Base-by-base conservation (phyloP, 2,797 vertebrate species). In the Girardinus metallicus region DNA sequence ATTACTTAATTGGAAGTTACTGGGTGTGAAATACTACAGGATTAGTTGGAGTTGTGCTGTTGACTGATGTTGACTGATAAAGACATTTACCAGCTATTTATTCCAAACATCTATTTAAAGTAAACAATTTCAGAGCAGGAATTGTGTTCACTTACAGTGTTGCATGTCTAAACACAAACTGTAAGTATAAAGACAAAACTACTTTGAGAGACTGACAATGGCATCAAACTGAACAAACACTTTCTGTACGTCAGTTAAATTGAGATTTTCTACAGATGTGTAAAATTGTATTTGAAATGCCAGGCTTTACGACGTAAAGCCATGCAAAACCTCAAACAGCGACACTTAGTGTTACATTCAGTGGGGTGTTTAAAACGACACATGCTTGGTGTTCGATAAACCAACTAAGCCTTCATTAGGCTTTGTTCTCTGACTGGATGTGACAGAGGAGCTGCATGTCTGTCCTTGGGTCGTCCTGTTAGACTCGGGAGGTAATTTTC, bases 401-500 rank as follows among this genome's bases (percentile, higher is more conserved):
- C 79, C 86, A 82, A 75, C 84, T 86, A 82, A 90, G 90, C 87
- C 84, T 86, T 88, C 89, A 85, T 93, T 92, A 88, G 87, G 80
- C 73, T 75, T 76, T 73, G 80, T 85, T 80, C 80, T 85, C 74
- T 88, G 89, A 92, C 87, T 91, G 85, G 87, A 86, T 90, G 91
- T 86, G 92, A 94, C 91, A 90, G 87, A 91, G 88, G 92, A 91
- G 85, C 91, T 80, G 93, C 87, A 86, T 15, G 83, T 84, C 87
- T 94, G 92, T 95, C 95, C 95, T 95, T 94, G 94, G 93, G 94
- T 91, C 82, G 93, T 94, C 93, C 92, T 92, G 91, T 93, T 95
- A 92, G 94, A 95, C 94, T 92, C 85, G 83, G 91, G 87, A 94
- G 94, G 94, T 95, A 96, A 96, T 96, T 96, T 96, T 96, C 95